Base-by-base conservation (phyloP, 2,113 vertebrate species). In the Neotoma lepida region DNA sequence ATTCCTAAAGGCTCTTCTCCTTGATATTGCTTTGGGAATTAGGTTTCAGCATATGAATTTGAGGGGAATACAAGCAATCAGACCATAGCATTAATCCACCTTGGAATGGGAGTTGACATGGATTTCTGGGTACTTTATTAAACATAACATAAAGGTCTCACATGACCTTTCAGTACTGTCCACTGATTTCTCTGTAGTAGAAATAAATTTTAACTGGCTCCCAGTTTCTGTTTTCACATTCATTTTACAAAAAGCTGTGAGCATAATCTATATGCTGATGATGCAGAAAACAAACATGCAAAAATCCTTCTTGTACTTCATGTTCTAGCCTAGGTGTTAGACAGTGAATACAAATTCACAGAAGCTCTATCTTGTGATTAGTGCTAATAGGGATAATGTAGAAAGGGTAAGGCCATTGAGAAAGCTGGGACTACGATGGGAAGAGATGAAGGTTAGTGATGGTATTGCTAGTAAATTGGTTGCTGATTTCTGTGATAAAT, bases 171-270 rank as follows among this genome's bases (percentile, higher is more conserved):
- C 12, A 49, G 24, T 87, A 39, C 74, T 94, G 15, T 88, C 24
- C 8, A 66, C 76, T 82, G 24, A 9, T 93, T 76, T 92, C 78
- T 74, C 58, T 88, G 6, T 78, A 17, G 54, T 90, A 44, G n/a
- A 93, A 89, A 20, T 78, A 63, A 90, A 64, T 89, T 30, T 89
- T 86, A 91, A 86, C 81, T n/a, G 86, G 56, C 20, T 80, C 6
- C 49, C 87, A 90, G 39, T 84, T 95, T 95, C 68, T 80, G n/a
- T 71, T 93, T 93, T 85, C 17, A 39, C 76, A 10, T 93, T 94
- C 22, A 66, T 93, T 94, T 89, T 74, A 77, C 20, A 77, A 39
- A 86, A 93, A 46, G 39, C 18, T 93, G 91, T 61, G 33, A 44
- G 41, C 33, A 3, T 76, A 1, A 85, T 4, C 9, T 44, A 9